Evolutionary conservation across 2,797 vertebrate species (phyloP), one percentile per base, ranked within the genome.

Genomic region (Urocyon cinereoargenteus): DNA sequence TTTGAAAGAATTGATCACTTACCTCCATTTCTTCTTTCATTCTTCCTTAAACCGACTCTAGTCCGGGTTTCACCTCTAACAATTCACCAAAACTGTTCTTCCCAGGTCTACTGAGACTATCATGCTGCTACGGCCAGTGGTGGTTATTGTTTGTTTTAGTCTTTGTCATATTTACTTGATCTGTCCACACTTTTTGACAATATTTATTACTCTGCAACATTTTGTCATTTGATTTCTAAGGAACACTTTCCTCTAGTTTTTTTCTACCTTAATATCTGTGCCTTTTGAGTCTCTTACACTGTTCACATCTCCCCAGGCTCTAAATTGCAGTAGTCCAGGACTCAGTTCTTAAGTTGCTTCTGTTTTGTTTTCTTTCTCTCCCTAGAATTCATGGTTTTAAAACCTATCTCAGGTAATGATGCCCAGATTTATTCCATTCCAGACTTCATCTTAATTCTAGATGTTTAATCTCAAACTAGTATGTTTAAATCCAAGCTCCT

Each of bases 401-500:
- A 55, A 87, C n/a, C 28, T 96, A 1, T 73, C 21, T 84, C 36
- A 90, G 19, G 45, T 75, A 12, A 84, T 95, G 64, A 87, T 66
- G 36, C 3, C 16, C 70, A 34, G 7, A 72, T 92, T 86, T 89
- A 86, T 31, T 91, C 49, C 34, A 97, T 22, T 49, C 28, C 59
- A 91, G 61, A 28, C 53, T 88, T 94, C 51, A 18, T 91, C 49
- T 36, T 90, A 53, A 84, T 45, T 90, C 9, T 66, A 55, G n/a
- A 62, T 68, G 51, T 96, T 70, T 84, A 90, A 21, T 85, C 70
- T 90, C 61, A 94, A 85, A 95, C 11, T n/a, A 82, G 9, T 75
- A 6, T 82, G 21, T 96, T 96, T 94, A 90, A 91, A 92, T 91
- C 28, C 82, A 26, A 87, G 28, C 19, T 81, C 22, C 57, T 87